Evolutionary conservation across 1,140 invertebrate species (phyloP), one percentile per base, ranked within the genome.

Genomic region (Panagrolaimus sp.): DNA sequence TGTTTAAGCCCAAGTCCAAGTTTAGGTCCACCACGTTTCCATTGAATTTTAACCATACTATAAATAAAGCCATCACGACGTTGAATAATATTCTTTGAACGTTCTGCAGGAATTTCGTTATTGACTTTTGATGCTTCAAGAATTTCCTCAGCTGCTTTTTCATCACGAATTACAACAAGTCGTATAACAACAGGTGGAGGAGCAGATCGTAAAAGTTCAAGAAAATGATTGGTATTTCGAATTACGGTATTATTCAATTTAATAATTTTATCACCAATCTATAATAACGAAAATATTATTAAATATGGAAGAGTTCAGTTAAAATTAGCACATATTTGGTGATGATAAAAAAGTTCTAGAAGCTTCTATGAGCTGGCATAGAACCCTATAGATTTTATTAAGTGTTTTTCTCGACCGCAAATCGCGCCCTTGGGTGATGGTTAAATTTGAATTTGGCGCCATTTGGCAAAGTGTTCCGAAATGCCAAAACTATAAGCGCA

Each of bases 1-100:
- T 81, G 75, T 16, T 71, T 68, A 68, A 79, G 81, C 25, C 72
- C 78, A 14, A 79, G 71, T 14, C 78, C 78, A 16, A 79, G 65
- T 51, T 76, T 78, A 9, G 71, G 75, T 5, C 78, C 78, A 25
- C 72, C 72, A 20, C 63, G 67, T 44, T 74, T 61, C 72, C 69
- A 78, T n/a, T 78, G 76, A 20, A 80, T 57, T 23, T 73, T 72
- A 5, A 74, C 73, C 27, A 78, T 48, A 48, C 76, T 72, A 63
- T 78, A 78, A 8, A 51, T 61, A 72, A 73, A 78, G 16, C 77
- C 77, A 51, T 73, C 75, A 45, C 77, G 75, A 42, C 73, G 73
- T 45, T 80, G 70, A 53, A 79, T n/a, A n/a, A n/a, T 78, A 20
- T 77, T 65, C 65, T 74, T 75, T 13, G 53, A 74, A 62, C 78